Conservation (phyloP, 2,113 vertebrate species). For the Bos javanicus region DNA sequence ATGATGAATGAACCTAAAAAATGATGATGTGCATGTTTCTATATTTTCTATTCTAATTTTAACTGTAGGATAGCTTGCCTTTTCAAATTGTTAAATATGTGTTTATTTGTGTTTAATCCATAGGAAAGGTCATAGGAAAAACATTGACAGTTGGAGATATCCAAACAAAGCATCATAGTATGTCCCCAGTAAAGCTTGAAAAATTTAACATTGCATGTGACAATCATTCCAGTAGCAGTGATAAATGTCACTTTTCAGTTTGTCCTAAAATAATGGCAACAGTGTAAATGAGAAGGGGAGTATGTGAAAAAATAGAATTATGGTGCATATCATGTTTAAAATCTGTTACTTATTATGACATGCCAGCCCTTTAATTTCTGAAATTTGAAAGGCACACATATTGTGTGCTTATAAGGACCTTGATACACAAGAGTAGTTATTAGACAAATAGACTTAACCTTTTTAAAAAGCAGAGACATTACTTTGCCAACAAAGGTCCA, state of each 20-base stretch:
- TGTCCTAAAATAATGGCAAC: conserved; percentile 51
- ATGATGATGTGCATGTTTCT: background rate
- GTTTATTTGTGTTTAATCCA: conserved; percentile 57
- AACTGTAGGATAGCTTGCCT: conserved; percentile 1
- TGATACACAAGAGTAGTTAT: background rate
- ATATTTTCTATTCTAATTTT: background rate
- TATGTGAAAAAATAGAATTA: background rate
- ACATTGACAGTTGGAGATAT: conserved; percentile 57
- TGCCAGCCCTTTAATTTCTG: background rate
- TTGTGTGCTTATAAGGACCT: background rate
- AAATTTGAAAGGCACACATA: background rate
- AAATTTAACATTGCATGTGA: conserved; percentile 46
- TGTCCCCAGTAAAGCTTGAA: conserved; percentile 44
- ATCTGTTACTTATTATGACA: background rate
- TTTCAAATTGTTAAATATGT: conserved; percentile 46
- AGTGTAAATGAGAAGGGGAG: background rate
- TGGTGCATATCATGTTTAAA: background rate
- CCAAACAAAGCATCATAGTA: conserved; percentile 39
- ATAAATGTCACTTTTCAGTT: conserved; percentile 63
- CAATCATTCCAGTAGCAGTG: conserved; percentile 39
- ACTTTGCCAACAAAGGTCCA: background rate
- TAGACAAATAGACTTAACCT: background rate
- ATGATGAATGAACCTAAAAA: background rate
- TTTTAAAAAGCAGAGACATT: background rate
- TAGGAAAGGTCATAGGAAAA: conserved; percentile 55